Base-by-base conservation (phyloP, 2,797 vertebrate genomes). In the Melanotaenia boesemani region DNA sequence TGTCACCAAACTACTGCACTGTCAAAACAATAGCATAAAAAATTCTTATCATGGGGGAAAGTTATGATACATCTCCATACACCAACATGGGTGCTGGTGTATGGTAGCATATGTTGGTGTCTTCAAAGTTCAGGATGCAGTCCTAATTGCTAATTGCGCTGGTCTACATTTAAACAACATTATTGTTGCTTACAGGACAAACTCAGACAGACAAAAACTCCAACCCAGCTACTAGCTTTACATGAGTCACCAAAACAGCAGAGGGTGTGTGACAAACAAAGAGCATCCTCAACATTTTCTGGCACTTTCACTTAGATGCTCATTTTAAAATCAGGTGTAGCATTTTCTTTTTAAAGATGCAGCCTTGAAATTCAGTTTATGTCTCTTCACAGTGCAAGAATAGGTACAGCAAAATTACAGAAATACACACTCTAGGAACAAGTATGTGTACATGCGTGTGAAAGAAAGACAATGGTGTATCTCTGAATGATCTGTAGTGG, bases 401-500 rank as follows among this genome's bases (percentile, higher is more conserved):
- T 57, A 68, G 36, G 5, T 11, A 36, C 11, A 58, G 10, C 32
- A 41, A 37, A 26, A 61, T 50, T n/a, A 24, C 24, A 36, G 12
- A 28, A 32, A 63, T 41, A 70, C 44, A 58, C 67, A 41, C 32
- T 28, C 36, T 20, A 67, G 44, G 20, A 67, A 24, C n/a, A 3
- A 60, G 55, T 39, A 16, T 59, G 57, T 60, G 34, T 44, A 56
- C 67, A 44, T 22, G 37, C 11, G 57, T 57, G 39, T 39, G 63
- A 59, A 69, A 71, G 57, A 67, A 70, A 76, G 75, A 85, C 80
- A 72, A 79, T 77, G 57, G 74, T 76, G 75, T 82, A 44, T 84
- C 67, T 82, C 84, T 85, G 85, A 92, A 79, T 91, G 93, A 91
- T 89, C 86, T 86, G 86, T 81, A 74, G 80, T 83, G 70, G 90